These are phyloP conservation scores for Enteromius argenteus DNA, from an alignment of 2,797 vertebrate genomes.

Conservation along the genomic window DNA sequence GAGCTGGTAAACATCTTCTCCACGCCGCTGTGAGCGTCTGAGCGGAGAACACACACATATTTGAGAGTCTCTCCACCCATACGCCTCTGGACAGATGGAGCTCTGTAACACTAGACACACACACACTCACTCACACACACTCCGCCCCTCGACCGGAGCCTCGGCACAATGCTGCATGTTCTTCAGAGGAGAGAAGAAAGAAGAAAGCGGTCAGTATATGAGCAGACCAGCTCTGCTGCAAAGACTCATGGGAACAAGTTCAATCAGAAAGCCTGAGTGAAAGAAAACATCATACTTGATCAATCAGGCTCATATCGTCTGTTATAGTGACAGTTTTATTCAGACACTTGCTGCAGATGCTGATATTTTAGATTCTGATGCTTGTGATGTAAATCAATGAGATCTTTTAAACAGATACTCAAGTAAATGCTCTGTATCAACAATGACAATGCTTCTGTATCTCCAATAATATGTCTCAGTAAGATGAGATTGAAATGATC, in stretches of 20 bases:
- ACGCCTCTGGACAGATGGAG: constrained; percentile 9
- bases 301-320: too few species aligned
- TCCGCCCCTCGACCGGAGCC: neutral
- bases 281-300: neutral
- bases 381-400: neutral
- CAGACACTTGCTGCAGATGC: neutral
- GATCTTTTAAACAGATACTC: neutral
- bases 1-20: constrained; percentile 24
- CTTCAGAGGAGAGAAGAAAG: neutral
- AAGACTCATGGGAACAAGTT: neutral
- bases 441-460: too few species aligned
- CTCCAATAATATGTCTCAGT: too few species aligned
- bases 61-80: neutral
- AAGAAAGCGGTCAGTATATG: neutral
- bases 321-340: neutral
- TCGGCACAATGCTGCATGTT: neutral
- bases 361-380: neutral
- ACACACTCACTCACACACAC: neutral
- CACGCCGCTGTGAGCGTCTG: neutral
- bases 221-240: neutral
- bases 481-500: too few species aligned
- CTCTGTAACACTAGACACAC: constrained; percentile 12
- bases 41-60: constrained; percentile 1
- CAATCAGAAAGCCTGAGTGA: neutral
- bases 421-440: neutral